phyloP scores from a whole-genome alignment of 2,113 vertebrate genomes.

The Salvator merianae region DNA sequence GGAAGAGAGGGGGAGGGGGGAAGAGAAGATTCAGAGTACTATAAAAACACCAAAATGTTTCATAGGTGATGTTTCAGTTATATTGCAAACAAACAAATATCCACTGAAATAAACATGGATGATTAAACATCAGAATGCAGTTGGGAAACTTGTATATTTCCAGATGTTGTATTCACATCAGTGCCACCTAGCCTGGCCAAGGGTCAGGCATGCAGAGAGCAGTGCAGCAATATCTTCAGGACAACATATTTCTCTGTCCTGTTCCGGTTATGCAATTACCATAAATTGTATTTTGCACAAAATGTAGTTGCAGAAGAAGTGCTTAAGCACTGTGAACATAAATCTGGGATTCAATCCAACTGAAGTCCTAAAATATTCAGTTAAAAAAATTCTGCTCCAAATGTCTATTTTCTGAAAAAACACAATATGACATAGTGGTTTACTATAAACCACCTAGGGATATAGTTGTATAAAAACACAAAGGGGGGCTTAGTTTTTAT shows the following conservation, averaged over 20 bases:
- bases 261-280: background rate
- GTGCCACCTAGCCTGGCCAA: background rate
- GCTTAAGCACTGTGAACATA: background rate
- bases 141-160: background rate
- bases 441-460: conserved; percentile 45
- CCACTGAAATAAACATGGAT: background rate
- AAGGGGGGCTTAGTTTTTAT: conserved; percentile 35
- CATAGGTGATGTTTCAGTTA: no score
- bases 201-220: background rate
- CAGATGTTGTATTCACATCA: background rate
- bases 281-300: background rate
- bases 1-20: no score
- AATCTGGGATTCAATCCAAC: conserved; percentile 28
- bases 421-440: conserved; percentile 33
- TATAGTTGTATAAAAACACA: conserved; percentile 45
- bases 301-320: background rate
- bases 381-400: conserved; percentile 25
- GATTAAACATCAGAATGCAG: background rate
- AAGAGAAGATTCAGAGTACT: no score
- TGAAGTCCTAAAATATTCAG: conserved; percentile 32
- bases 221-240: background rate
- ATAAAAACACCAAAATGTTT: no score
- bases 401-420: background rate
- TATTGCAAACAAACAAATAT: no score
- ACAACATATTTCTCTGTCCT: background rate